phyloP scores from a whole-genome alignment of 2,113 vertebrate species.

The Semnopithecus entellus region DNA sequence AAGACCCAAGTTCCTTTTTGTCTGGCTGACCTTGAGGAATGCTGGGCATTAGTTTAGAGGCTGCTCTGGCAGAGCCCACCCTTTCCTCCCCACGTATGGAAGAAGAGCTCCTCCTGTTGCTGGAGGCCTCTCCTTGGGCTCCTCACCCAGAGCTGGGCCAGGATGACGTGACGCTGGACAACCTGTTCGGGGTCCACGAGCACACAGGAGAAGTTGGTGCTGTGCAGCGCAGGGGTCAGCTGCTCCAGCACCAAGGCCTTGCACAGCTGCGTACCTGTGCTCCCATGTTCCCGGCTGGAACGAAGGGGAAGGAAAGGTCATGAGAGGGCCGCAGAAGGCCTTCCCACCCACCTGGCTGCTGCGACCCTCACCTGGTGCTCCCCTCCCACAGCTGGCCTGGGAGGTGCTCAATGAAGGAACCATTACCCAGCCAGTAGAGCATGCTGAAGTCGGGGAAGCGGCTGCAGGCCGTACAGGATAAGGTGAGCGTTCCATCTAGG shows the following conservation, averaged over 20 bases:
- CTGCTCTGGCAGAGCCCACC: background rate
- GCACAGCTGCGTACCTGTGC: background rate
- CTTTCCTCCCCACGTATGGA: background rate
- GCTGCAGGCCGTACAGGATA: constrained; percentile 60
- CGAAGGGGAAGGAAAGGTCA: background rate
- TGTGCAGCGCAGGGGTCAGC: constrained; percentile 35
- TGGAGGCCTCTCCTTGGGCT: background rate
- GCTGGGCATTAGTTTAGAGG: background rate
- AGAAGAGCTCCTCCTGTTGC: background rate
- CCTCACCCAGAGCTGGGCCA: constrained; percentile 65
- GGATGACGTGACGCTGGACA: background rate
- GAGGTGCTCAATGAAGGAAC: constrained; percentile 83
- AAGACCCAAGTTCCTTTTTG: background rate
- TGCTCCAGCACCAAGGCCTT: constrained; percentile 55
- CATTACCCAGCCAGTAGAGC: constrained; percentile 89
- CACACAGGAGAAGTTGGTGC: constrained; percentile 69
- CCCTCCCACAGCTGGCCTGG: constrained; percentile 77
- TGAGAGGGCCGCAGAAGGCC: background rate
- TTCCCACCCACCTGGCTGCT: background rate
- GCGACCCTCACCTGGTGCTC: constrained; percentile 68
- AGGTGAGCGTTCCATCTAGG: constrained; percentile 53
- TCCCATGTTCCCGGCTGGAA: background rate
- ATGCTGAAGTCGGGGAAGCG: constrained; percentile 60
- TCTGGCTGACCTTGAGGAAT: background rate
- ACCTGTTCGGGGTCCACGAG: constrained; percentile 35